Evolutionary conservation across 2,888 invertebrate species (phyloP), one percentile per base, ranked within the genome.

Genomic region (Hemithea aestivaria): DNA sequence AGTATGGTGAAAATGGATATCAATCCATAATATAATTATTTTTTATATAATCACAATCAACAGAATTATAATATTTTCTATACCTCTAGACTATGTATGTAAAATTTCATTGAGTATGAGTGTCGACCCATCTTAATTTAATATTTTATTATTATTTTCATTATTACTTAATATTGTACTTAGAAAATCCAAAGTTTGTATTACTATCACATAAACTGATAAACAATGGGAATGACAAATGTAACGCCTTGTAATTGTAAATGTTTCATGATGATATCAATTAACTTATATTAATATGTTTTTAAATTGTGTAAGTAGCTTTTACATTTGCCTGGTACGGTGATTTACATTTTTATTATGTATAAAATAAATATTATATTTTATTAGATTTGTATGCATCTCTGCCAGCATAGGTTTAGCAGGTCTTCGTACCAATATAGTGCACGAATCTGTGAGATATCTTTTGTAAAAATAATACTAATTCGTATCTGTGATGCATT

Each of bases 231-330:
- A 35, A 23, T 31, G 35, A 45, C 35, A 40, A 49, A 36, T 37
- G 38, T 46, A 40, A 42, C 44, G 48, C 42, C 50, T 48, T 48
- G 38, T 49, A 52, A 44, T 34, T 34, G 22, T 36, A 35, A 34
- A 35, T 35, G 35, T 36, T 42, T 41, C 35, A 45, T 47, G 42
- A 43, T 40, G 43, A 41, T 41, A 53, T 43, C 29, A 48, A 39
- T 45, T 42, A 40, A 37, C 32, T 33, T 37, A 57, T 28, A 43
- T 43, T 30, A 24, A 16, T 33, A 36, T 48, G 35, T 48, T 43
- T 51, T 58, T 53, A 56, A 53, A 58, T 56, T 53, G 53, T 53
- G 56, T 54, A 56, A 57, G 52, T 68, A 67, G 58, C 53, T 42
- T 45, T 39, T 40, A 35, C 25, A 27, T 57, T 56, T 61, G 52